phyloP scores from a whole-genome alignment of 2,888 invertebrate genomes.

The Rotaria sp. region DNA sequence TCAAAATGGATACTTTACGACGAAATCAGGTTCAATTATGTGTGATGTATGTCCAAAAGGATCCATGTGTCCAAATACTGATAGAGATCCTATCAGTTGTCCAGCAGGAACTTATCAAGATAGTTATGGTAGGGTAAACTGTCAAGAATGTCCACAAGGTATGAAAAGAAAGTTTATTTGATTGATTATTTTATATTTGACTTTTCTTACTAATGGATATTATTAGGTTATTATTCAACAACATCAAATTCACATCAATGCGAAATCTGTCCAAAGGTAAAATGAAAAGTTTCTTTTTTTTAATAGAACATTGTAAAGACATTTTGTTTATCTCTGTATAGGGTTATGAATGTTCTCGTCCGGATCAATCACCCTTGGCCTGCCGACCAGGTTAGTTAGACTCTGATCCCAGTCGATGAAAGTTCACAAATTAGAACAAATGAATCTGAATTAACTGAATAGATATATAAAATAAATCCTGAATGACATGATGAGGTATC shows the following conservation, averaged over 20 bases:
- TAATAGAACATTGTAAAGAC: no score
- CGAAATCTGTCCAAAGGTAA: not conserved
- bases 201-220: not conserved
- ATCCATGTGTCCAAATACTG: not conserved
- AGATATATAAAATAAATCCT: no score
- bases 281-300: not conserved
- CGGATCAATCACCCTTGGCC: not conserved
- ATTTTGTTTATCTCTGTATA: not conserved
- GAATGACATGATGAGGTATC: no score
- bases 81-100: not conserved
- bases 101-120: conserved; percentile 6
- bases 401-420: no score
- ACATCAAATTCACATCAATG: not conserved
- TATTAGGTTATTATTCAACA: not conserved
- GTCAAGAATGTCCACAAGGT: not conserved
- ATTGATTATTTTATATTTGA: no score
- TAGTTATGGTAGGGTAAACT: not conserved
- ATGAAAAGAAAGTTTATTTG: not conserved
- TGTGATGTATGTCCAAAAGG: not conserved
- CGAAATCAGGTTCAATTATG: not conserved
- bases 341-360: not conserved
- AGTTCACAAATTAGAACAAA: no score
- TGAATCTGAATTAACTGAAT: no score
- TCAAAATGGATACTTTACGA: not conserved
- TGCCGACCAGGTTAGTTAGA: not conserved